Evolutionary conservation across 1,140 invertebrate genomes (phyloP).

Genomic region (Penaeus japonicus): DNA sequence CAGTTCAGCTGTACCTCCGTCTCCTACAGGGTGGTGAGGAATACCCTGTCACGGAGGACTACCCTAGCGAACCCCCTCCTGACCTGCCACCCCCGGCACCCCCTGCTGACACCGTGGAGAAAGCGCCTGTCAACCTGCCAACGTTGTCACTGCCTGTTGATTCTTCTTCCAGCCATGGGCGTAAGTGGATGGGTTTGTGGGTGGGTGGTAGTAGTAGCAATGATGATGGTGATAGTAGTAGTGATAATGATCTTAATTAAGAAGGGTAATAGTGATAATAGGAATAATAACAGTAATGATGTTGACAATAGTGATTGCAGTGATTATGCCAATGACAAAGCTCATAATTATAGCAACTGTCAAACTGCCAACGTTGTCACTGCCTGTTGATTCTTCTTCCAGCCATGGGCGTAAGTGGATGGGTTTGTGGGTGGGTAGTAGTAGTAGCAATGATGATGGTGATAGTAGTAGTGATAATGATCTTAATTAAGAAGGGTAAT

Average conservation of each 20-base stretch:
- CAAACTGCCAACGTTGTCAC: conserved; percentile 10
- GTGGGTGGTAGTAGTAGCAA: not conserved
- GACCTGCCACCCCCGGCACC: conserved; percentile 44
- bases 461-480: too few species aligned
- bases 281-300: too few species aligned
- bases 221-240: too few species aligned
- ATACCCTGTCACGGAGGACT: conserved; percentile 22
- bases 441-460: too few species aligned
- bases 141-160: conserved; percentile 19
- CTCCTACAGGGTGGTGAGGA: conserved; percentile 11
- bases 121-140: not conserved
- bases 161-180: conserved; percentile 6
- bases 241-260: too few species aligned
- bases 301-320: too few species aligned
- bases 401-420: not conserved
- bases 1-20: not conserved
- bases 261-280: too few species aligned
- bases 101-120: not conserved
- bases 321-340: too few species aligned
- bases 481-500: too few species aligned
- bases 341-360: not conserved
- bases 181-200: not conserved
- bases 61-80: conserved; percentile 28
- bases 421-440: not conserved
- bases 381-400: conserved; percentile 15